phyloP scores from a whole-genome alignment of 2,113 vertebrate genomes.

The Sardina pilchardus region DNA sequence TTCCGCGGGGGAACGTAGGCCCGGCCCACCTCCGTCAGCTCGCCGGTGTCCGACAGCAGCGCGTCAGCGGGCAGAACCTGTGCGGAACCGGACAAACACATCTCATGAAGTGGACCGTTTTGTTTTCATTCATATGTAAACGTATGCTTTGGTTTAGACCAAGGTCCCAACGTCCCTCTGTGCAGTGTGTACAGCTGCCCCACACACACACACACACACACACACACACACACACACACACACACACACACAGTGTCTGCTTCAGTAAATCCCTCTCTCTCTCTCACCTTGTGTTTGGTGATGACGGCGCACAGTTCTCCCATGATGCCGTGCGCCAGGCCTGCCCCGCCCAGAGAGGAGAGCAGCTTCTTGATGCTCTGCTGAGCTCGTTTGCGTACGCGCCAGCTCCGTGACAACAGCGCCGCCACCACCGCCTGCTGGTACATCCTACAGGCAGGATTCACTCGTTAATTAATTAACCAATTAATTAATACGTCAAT shows the following conservation, averaged over 20 bases:
- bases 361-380: slow-evolving; percentile 86
- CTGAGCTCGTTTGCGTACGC: slow-evolving; percentile 85
- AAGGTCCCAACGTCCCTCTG: too few relatives aligned
- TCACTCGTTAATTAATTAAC: too few relatives aligned
- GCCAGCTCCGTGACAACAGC: slow-evolving; percentile 85
- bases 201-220: neutral
- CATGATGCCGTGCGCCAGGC: slow-evolving; percentile 84
- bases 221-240: neutral
- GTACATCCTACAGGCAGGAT: slow-evolving; percentile 79
- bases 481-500: too few relatives aligned
- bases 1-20: slow-evolving; percentile 77
- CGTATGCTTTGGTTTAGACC: too few relatives aligned
- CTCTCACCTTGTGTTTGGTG: slow-evolving; percentile 84
- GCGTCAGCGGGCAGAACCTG: slow-evolving; percentile 83
- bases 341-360: slow-evolving; percentile 82
- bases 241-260: neutral
- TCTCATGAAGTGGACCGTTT: too few relatives aligned
- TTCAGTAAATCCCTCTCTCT: neutral
- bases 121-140: too few relatives aligned
- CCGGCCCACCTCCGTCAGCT: slow-evolving; percentile 82
- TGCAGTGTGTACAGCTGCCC: too few relatives aligned
- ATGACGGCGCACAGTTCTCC: slow-evolving; percentile 84
- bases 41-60: slow-evolving; percentile 81
- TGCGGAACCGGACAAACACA: slow-evolving; percentile 5
- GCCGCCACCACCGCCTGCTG: slow-evolving; percentile 78